Conservation (phyloP, 2,888 invertebrate species). For the Nipponacmea schrenckii region DNA sequence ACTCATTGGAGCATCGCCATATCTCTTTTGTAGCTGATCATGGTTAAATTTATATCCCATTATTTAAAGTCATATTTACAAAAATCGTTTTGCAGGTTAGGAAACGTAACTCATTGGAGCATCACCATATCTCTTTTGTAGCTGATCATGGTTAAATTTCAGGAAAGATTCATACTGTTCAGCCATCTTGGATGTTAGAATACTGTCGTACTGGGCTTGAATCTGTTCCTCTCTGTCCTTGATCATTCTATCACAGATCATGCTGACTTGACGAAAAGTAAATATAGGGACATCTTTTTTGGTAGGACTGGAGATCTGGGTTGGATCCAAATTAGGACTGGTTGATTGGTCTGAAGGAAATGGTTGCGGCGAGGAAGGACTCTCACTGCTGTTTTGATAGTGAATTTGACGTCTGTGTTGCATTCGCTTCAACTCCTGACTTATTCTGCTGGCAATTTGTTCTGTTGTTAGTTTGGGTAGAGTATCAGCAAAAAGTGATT, state of each 20-base stretch:
- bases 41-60: slow-evolving; percentile 74
- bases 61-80: too few species aligned
- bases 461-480: slow-evolving; percentile 89
- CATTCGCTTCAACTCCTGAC: slow-evolving; percentile 90
- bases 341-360: slow-evolving; percentile 31
- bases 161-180: slow-evolving; percentile 99
- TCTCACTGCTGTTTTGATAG: slow-evolving; percentile 66
- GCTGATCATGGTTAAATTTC: slow-evolving; percentile 97
- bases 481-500: slow-evolving; percentile 85
- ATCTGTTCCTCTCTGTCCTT: slow-evolving; percentile 94
- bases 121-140: slow-evolving; percentile 78
- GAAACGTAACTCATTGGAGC: slow-evolving; percentile 65
- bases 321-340: slow-evolving; percentile 32
- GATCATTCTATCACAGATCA: slow-evolving; percentile 97
- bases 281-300: slow-evolving; percentile 84
- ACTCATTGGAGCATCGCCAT: slow-evolving; percentile 65
- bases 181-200: slow-evolving; percentile 90
- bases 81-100: too few species aligned
- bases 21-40: slow-evolving; percentile 91
- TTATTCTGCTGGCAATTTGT: slow-evolving; percentile 91
- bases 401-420: slow-evolving; percentile 89
- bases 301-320: slow-evolving; percentile 42
- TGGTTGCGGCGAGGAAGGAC: slow-evolving; percentile 37
- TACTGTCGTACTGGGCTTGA: slow-evolving; percentile 92
- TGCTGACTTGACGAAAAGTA: slow-evolving; percentile 93